Evolutionary conservation across 2,888 invertebrate genomes (phyloP).

Genomic region (Xestia xanthographa): DNA sequence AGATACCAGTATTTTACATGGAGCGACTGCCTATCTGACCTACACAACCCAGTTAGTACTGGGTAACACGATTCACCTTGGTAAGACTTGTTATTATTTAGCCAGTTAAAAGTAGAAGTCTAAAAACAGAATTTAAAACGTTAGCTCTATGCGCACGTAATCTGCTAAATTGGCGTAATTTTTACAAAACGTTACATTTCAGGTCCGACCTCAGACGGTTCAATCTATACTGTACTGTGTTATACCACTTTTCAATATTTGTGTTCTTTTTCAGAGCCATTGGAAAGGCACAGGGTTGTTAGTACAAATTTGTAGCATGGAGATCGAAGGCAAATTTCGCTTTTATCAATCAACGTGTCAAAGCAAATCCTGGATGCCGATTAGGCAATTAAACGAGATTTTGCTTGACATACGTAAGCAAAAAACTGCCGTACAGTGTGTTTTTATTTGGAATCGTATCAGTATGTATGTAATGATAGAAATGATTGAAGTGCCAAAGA

Average conservation of each 20-base stretch:
- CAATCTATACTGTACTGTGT: not conserved
- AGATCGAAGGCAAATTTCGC: conserved; percentile 18
- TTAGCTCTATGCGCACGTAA: not conserved
- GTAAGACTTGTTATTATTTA: no score
- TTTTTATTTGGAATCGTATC: not conserved
- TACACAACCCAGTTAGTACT: no score
- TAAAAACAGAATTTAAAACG: no score
- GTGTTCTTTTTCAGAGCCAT: conserved; percentile 29
- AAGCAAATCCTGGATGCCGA: conserved; percentile 29
- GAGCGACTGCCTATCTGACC: no score
- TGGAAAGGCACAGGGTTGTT: conserved; percentile 40
- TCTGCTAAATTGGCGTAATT: not conserved
- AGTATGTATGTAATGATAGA: not conserved
- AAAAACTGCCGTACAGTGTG: not conserved
- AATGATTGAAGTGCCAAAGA: not conserved
- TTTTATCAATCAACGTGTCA: conserved; percentile 57
- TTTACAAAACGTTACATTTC: not conserved
- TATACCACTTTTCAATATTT: conserved; percentile 22
- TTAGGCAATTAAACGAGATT: conserved; percentile 35
- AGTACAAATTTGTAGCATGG: conserved; percentile 34
- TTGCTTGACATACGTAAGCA: not conserved
- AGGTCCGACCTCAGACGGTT: not conserved
- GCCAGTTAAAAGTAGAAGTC: no score
- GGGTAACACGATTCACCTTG: no score
- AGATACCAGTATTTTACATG: no score